phyloP scores from a whole-genome alignment of 2,797 vertebrate genomes.

The Stomatorhinus walkeri region DNA sequence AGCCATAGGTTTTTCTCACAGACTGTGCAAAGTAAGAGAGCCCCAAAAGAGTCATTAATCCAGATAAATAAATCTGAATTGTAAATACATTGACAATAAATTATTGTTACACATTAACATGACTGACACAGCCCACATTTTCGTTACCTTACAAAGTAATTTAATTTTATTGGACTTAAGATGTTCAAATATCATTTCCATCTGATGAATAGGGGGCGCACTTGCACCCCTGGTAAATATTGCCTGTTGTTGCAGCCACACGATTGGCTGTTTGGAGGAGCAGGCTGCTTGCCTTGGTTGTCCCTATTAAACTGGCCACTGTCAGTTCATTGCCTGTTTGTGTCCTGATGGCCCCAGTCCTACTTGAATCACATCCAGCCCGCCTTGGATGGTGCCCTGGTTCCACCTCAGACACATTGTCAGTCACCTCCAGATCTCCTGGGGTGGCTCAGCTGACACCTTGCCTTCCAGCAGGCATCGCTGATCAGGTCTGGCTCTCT shows the following conservation, averaged over 20 bases:
- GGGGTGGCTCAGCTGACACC: neutral
- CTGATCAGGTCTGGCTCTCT: neutral
- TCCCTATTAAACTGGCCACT: neutral
- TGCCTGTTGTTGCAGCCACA: neutral
- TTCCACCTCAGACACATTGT: neutral
- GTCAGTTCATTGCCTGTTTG: neutral
- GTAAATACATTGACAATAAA: neutral
- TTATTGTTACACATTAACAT: neutral
- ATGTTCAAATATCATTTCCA: neutral
- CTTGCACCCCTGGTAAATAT: neutral
- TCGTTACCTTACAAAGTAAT: neutral
- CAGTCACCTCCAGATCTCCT: constrained; percentile 6
- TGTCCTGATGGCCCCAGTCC: neutral
- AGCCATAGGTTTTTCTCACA: neutral
- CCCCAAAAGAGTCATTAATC: neutral
- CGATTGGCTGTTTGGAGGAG: neutral
- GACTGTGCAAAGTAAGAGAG: neutral
- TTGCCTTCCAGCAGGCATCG: neutral
- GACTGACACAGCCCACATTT: neutral
- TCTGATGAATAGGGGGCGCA: neutral
- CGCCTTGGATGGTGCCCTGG: neutral
- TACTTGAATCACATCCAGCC: neutral
- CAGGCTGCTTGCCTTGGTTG: neutral
- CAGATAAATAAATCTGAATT: neutral
- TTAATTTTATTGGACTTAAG: neutral